These are phyloP conservation scores for Cerastoderma edule DNA, from an alignment of 2,888 invertebrate species.

Conservation along the genomic window DNA sequence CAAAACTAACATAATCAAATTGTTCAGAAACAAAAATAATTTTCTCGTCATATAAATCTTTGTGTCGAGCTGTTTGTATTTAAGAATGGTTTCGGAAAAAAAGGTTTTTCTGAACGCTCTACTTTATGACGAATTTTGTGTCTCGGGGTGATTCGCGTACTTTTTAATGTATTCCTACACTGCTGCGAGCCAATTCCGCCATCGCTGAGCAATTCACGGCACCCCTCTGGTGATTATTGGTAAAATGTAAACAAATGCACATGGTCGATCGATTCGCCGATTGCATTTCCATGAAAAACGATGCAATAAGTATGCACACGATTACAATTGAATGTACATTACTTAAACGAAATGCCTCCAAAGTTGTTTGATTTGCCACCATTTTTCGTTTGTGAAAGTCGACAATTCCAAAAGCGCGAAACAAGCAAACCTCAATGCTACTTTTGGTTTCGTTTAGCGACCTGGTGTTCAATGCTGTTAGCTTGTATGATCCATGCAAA, in stretches of 20 bases:
- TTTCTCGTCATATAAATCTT: too few species aligned
- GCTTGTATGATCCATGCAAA: too few species aligned
- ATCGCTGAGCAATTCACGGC: conserved; percentile 58
- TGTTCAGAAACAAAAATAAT: too few species aligned
- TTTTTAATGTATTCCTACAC: conserved; percentile 43
- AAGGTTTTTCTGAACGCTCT: too few species aligned
- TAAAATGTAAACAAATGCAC: conserved; percentile 73
- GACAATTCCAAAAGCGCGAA: not conserved
- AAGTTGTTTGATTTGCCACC: not conserved
- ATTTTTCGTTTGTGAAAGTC: not conserved
- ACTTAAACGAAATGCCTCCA: not conserved
- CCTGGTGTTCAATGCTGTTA: too few species aligned
- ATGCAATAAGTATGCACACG: not conserved
- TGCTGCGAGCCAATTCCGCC: conserved; percentile 56
- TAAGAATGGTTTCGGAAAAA: too few species aligned
- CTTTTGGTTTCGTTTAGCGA: too few species aligned
- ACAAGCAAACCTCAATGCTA: too few species aligned
- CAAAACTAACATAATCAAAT: too few species aligned
- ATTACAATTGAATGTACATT: not conserved
- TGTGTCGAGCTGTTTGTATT: too few species aligned
- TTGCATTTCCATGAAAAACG: not conserved
- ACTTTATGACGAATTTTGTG: too few species aligned
- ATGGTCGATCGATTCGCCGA: conserved; percentile 48
- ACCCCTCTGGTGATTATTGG: conserved; percentile 73
- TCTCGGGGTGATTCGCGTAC: too few species aligned